Conservation (phyloP, 2,113 vertebrate species). For the Haemorhous mexicanus region DNA sequence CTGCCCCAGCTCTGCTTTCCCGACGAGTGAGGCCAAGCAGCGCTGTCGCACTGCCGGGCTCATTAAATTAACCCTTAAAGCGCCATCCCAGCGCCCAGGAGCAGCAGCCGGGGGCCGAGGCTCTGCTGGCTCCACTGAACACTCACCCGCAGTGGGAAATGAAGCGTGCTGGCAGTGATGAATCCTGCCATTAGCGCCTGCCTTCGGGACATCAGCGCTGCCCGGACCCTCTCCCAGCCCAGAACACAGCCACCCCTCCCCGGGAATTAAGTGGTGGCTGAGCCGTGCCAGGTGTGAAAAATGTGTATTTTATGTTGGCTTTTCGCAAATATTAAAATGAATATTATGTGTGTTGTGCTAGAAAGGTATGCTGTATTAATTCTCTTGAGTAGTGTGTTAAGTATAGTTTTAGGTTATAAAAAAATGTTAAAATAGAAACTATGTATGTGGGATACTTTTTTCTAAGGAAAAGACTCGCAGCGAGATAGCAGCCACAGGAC, state of each 20-base stretch:
- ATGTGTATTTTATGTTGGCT: no score
- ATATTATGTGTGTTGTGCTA: no score
- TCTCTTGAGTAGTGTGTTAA: no score
- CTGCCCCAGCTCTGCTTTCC: neutral
- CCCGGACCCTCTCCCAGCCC: neutral
- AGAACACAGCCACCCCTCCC: neutral
- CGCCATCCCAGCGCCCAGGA: rapidly evolving
- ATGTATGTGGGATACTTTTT: no score
- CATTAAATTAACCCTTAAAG: neutral
- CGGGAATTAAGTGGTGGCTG: neutral
- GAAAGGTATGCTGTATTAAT: no score
- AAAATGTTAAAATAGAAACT: no score
- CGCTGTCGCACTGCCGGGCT: neutral
- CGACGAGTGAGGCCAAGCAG: neutral
- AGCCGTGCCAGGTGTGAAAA: neutral
- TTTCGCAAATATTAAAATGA: no score
- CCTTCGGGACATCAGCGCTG: neutral
- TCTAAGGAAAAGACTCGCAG: no score
- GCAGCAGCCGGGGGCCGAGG: neutral
- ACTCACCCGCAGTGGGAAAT: neutral
- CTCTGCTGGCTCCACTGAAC: neutral
- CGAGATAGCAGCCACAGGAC: no score
- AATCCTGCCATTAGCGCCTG: neutral
- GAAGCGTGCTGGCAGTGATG: neutral
- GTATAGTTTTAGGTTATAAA: no score